Base-by-base conservation (phyloP, 2,797 vertebrate species). In the Microcaecilia unicolor region DNA sequence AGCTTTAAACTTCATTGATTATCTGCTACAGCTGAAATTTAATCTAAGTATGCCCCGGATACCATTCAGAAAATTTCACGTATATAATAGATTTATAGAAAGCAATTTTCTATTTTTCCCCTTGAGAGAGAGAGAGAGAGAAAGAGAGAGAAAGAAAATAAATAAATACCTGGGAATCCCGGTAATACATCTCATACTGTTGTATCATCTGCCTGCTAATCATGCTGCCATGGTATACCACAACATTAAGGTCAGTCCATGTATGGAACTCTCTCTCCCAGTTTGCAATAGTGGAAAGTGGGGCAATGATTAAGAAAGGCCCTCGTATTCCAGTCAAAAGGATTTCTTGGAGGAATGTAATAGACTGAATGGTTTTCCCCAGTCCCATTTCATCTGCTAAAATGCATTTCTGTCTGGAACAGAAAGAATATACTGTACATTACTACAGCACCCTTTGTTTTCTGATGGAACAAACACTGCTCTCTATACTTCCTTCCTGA, bases 341-440 rank as follows among this genome's bases (percentile, higher is more conserved):
- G 51, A 99, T 95, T 74, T 97, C 96, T 16, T 92, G 86, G 37
- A 99, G 86, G 82, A 97, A 99, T 31, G 95, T 97, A 62, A 99
- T 97, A 40, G 95, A 97, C 64, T 99, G 96, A 70, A 99, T 99
- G 45, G 96, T 99, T 78, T 99, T 99, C 21, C 96, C 96, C 50
- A 99, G 86, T 61, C 96, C 96, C 96, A 99, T 99, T 80, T 99
- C 96, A 55, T 99, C 96, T 10, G 96, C 96, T 75, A 99, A 85
- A 77, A 99, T 99, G 77, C 96, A 99, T 78, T 99, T 98, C 51
- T 90, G 86, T 51, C 96, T 99, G 74, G 32, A 76, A 80, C 22
- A 2, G 48, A 65, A 51, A 62, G 9, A 51, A 62, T 10, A 27
- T 23, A 44, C 61, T 19, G 15, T 29, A 15, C n/a, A n/a, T n/a